Conservation (phyloP, 2,113 vertebrate genomes). For the Agelaius tricolor region DNA sequence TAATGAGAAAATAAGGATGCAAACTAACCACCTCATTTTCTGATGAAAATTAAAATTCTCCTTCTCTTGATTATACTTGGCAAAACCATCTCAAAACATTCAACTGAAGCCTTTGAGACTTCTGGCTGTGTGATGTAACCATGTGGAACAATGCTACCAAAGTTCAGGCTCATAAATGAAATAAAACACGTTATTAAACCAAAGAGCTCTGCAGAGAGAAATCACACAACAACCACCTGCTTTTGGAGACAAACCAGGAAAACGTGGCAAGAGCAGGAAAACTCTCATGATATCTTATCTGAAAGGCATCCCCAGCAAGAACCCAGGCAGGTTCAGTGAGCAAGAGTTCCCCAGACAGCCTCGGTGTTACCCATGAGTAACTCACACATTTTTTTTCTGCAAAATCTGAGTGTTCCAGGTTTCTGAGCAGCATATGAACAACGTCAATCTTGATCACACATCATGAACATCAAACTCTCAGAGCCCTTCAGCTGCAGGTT, state of each 20-base stretch:
- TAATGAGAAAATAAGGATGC: neutral
- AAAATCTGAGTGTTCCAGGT: neutral
- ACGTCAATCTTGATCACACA: neutral
- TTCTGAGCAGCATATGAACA: neutral
- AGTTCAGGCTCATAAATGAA: neutral
- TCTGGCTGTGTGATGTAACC: neutral
- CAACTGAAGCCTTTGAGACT: neutral
- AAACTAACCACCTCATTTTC: neutral
- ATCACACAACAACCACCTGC: neutral
- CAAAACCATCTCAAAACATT: neutral
- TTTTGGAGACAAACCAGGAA: neutral
- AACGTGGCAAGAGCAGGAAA: neutral
- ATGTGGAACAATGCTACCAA: neutral
- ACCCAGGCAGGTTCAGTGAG: neutral
- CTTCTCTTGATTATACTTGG: neutral
- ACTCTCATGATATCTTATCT: rapidly evolving
- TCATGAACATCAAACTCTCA: neutral
- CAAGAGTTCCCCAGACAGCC: rapidly evolving
- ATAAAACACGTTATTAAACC: neutral
- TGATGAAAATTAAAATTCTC: neutral
- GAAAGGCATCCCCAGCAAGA: too few relatives aligned
- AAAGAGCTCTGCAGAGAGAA: neutral
- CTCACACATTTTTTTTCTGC: neutral
- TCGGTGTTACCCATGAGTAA: neutral
- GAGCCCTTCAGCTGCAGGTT: neutral